Percentiles rank a stretch among this genome's conserved stretches.
Conservation (phyloP, 2,888 invertebrate genomes). For the Tachina grossa region DNA sequence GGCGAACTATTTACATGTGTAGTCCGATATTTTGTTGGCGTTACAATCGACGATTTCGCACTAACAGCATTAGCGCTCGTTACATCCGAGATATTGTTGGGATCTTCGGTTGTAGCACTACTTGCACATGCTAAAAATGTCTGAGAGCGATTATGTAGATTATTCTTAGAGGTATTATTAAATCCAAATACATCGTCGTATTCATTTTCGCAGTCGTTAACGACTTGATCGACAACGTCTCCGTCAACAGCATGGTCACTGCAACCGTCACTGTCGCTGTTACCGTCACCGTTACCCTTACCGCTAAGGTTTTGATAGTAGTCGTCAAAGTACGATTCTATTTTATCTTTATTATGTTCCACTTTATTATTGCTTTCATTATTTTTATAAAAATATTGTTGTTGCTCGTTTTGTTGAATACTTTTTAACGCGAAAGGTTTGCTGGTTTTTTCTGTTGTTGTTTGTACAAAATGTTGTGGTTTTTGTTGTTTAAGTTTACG, state of each 20-base stretch:
- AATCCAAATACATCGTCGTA: conserved; percentile 71
- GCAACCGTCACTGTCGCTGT: neutral
- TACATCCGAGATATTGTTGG: conserved; percentile 19
- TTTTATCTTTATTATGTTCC: conserved; percentile 52
- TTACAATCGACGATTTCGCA: conserved; percentile 45
- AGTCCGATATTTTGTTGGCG: conserved; percentile 75
- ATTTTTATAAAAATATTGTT: conserved; percentile 36
- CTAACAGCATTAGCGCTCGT: conserved; percentile 26
- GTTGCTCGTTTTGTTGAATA: conserved; percentile 32
- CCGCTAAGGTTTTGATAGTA: conserved; percentile 28
- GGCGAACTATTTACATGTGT: conserved; percentile 83
- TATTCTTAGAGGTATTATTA: conserved; percentile 60
- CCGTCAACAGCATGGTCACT: neutral
- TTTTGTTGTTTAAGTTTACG: conserved; percentile 56
- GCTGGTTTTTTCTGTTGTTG: conserved; percentile 17
- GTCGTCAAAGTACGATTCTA: conserved; percentile 37
- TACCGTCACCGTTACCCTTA: conserved; percentile 6
- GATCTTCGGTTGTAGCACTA: conserved; percentile 45
- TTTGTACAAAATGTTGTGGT: conserved; percentile 44
- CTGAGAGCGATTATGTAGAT: conserved; percentile 7
- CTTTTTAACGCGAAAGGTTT: conserved; percentile 29
- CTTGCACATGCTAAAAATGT: conserved; percentile 34
- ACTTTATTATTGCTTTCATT: conserved; percentile 54
- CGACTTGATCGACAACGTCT: conserved; percentile 4
- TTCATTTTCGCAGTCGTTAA: conserved; percentile 35